phyloP scores from a whole-genome alignment of 2,113 vertebrate genomes.

The Hippocampus comes region DNA sequence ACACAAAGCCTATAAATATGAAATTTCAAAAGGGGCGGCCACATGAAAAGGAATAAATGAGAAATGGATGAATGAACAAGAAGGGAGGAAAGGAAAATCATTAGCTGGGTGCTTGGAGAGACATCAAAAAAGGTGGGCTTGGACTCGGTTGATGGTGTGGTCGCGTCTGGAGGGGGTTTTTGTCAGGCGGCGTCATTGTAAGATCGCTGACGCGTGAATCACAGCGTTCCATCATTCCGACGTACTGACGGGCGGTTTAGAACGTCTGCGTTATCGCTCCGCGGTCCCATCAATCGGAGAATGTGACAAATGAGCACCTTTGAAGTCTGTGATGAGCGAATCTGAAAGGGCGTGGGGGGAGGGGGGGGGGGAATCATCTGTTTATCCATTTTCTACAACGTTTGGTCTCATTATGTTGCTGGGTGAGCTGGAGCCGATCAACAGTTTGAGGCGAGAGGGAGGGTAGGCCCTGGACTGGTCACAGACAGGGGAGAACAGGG shows the following conservation, averaged over 20 bases:
- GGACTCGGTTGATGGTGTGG: not conserved
- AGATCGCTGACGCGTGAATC: not conserved
- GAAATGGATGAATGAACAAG: not conserved
- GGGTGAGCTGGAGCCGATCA: too few species aligned
- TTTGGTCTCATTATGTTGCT: too few species aligned
- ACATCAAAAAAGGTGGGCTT: not conserved
- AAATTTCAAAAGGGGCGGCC: slow-evolving; percentile 18
- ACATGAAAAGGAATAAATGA: not conserved
- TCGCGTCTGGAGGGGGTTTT: not conserved
- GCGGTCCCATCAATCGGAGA: not conserved
- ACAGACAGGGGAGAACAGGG: too few species aligned
- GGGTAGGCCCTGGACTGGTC: too few species aligned
- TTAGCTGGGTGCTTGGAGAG: not conserved
- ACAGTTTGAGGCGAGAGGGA: too few species aligned
- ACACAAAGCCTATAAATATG: slow-evolving; percentile 66
- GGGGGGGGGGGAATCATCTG: too few species aligned
- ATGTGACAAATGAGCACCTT: not conserved
- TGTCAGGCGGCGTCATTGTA: not conserved
- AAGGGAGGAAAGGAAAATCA: not conserved
- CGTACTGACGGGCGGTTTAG: not conserved
- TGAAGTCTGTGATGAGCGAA: not conserved
- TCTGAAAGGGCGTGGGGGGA: too few species aligned
- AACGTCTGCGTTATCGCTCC: not conserved
- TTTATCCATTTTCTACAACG: too few species aligned
- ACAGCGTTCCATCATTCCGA: not conserved